Evolutionary conservation across 30 jellyfish, hydroid and myxozoan genomes (phyloP).

Genomic region (Clytia hemisphaerica): DNA sequence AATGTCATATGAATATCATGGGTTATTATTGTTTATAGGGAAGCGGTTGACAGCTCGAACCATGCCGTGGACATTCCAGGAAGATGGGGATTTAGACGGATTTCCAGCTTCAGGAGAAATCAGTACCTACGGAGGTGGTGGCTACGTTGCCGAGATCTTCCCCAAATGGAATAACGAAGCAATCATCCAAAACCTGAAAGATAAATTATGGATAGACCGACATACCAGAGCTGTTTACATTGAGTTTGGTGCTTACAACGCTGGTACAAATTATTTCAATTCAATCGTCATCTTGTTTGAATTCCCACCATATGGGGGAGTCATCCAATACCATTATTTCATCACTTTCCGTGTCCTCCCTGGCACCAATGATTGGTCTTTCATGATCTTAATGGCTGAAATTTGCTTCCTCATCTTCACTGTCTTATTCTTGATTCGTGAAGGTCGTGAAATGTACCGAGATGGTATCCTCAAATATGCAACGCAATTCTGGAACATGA

Average conservation of each 20-base stretch:
- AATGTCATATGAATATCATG: too few species aligned
- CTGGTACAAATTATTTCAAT: constrained; percentile 78
- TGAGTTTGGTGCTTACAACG: constrained; percentile 84
- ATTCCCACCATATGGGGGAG: constrained; percentile 95
- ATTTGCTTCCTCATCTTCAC: constrained; percentile 52
- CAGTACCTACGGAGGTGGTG: constrained; percentile 87
- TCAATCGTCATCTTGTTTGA: constrained; percentile 71
- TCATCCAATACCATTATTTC: constrained; percentile 59
- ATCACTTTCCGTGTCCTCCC: constrained; percentile 76
- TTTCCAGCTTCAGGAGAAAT: constrained; percentile 84
- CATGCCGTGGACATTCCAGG: constrained; percentile 84
- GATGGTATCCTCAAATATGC: constrained; percentile 41
- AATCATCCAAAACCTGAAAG: constrained; percentile 37
- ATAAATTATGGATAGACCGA: constrained; percentile 75
- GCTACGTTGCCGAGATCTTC: constrained; percentile 79
- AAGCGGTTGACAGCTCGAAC: too few species aligned
- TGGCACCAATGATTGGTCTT: constrained; percentile 71
- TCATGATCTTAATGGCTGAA: constrained; percentile 63
- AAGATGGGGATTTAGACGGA: constrained; percentile 74
- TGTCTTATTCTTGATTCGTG: constrained; percentile 67
- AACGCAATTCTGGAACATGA: constrained; percentile 84
- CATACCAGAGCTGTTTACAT: constrained; percentile 79
- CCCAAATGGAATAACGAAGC: constrained; percentile 72
- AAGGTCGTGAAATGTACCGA: constrained; percentile 44
- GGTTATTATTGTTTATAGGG: too few species aligned